These are phyloP conservation scores for Protonemura montana DNA, from an alignment of 2,888 invertebrate species.

Conservation along the genomic window DNA sequence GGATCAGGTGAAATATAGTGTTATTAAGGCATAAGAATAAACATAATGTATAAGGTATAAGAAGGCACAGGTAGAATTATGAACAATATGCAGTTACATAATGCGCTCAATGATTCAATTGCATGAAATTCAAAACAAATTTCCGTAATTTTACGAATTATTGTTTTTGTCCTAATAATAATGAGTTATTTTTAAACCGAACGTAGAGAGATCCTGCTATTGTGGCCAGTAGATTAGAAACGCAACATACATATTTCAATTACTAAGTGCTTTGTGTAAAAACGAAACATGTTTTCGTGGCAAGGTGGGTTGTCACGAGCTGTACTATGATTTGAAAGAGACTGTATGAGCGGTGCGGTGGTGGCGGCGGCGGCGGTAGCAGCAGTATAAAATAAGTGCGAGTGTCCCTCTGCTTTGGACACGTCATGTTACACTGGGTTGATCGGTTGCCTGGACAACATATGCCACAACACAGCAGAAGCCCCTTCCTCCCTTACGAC, in stretches of 20 bases:
- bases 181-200: not conserved
- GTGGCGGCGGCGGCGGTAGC: too few relatives aligned
- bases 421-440: not conserved
- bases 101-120: constrained; percentile 12
- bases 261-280: not conserved
- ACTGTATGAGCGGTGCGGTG: not conserved
- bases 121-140: not conserved
- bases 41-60: not conserved
- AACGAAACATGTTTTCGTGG: not conserved
- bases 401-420: not conserved
- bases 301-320: not conserved
- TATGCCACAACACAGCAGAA: not conserved
- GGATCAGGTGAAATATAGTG: not conserved
- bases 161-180: not conserved
- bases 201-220: not conserved
- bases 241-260: not conserved
- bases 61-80: not conserved
- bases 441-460: not conserved
- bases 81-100: not conserved
- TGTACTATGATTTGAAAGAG: not conserved
- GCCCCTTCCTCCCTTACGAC: not conserved
- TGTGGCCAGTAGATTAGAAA: not conserved
- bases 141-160: not conserved
- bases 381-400: not conserved
- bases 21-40: not conserved